phyloP scores from a whole-genome alignment of 2,113 vertebrate genomes.

The Capricornis sumatraensis region DNA sequence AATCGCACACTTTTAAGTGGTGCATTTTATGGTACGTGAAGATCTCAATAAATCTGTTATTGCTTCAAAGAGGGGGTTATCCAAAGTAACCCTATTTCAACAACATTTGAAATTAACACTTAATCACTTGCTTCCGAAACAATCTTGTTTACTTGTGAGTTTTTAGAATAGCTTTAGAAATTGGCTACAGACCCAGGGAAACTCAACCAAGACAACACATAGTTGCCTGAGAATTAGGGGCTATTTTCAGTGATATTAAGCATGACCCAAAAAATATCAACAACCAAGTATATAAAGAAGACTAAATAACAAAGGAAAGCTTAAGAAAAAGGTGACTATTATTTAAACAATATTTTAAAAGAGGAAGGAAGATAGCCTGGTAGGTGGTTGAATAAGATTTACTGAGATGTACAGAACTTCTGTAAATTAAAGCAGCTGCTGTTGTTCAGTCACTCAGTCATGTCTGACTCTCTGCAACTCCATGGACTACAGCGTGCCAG shows the following conservation, averaged over 20 bases:
- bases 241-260: not conserved
- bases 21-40: not conserved
- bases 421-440: not conserved
- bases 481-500: not conserved
- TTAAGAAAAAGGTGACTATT: not conserved
- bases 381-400: not conserved
- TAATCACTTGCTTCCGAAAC: not conserved
- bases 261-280: not conserved
- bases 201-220: not conserved
- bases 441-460: not conserved
- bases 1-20: not conserved
- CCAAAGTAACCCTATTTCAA: not conserved
- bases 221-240: not conserved
- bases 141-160: not conserved
- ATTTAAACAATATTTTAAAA: not conserved
- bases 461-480: not conserved
- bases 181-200: not conserved
- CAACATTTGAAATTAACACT: not conserved
- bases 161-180: not conserved
- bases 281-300: not conserved
- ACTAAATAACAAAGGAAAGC: not conserved
- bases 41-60: not conserved
- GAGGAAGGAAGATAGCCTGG: not conserved
- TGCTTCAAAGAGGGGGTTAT: not conserved
- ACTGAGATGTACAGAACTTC: not conserved